These are phyloP conservation scores for Drosophila paracracens DNA, from an alignment of 2,888 invertebrate species.

Conservation along the genomic window DNA sequence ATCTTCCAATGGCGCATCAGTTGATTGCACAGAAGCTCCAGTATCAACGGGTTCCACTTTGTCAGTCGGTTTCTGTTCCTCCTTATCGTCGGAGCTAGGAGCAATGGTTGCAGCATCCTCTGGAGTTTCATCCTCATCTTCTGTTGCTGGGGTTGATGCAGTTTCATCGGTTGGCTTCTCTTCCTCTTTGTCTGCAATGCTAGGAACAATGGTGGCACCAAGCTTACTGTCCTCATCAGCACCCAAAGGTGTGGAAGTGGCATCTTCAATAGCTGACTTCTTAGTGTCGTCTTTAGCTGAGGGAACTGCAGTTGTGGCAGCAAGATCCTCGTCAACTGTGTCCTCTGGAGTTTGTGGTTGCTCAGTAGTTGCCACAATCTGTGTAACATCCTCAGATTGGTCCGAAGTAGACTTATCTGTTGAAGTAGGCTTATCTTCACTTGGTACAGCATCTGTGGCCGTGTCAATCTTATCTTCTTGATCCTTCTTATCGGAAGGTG, in stretches of 20 bases:
- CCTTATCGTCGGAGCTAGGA: conserved; percentile 31
- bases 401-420: conserved; percentile 40
- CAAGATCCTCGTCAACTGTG: conserved; percentile 21
- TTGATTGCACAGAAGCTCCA: conserved; percentile 23
- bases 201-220: conserved; percentile 29
- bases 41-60: conserved; percentile 35
- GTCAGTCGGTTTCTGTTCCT: conserved; percentile 3
- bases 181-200: conserved; percentile 29
- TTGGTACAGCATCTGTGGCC: conserved; percentile 22
- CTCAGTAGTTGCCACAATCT: conserved; percentile 2
- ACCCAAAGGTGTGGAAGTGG: conserved; percentile 24
- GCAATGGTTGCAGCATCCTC: conserved; percentile 30
- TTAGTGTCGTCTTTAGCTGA: conserved; percentile 33
- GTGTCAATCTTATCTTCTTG: conserved; percentile 27
- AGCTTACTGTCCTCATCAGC: conserved; percentile 31
- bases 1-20: conserved; percentile 41
- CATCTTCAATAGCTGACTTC: conserved; percentile 33
- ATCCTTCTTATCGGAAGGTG: conserved; percentile 32
- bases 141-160: conserved; percentile 34
- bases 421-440: conserved; percentile 18
- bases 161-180: conserved; percentile 10
- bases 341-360: conserved; percentile 30
- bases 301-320: conserved; percentile 30
- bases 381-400: conserved; percentile 22
- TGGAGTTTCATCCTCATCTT: conserved; percentile 32